These are phyloP conservation scores for Ladona fulva DNA, from an alignment of 1,140 invertebrate genomes.

Conservation along the genomic window DNA sequence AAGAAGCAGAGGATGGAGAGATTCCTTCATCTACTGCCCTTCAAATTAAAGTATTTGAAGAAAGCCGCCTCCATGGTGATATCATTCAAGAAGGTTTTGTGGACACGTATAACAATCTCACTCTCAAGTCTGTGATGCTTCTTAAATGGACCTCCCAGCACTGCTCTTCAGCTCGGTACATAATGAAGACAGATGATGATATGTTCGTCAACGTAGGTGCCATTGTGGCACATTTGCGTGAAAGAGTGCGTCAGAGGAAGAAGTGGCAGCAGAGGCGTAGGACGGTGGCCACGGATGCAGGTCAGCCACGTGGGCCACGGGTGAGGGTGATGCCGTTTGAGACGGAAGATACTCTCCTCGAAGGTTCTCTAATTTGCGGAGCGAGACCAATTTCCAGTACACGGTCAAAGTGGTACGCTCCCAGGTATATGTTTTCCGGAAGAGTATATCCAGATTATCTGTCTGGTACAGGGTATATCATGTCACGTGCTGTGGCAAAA, in stretches of 20 bases:
- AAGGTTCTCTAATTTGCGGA: conserved; percentile 64
- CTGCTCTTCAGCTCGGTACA: conserved; percentile 53
- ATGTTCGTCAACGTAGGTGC: conserved; percentile 69
- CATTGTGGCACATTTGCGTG: conserved; percentile 30
- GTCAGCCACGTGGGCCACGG: not conserved
- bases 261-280: not conserved
- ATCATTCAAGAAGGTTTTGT: conserved; percentile 84
- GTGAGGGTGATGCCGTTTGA: not conserved
- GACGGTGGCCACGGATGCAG: not conserved
- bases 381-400: conserved; percentile 59
- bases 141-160: conserved; percentile 66
- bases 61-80: conserved; percentile 58
- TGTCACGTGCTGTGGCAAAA: conserved; percentile 30
- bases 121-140: conserved; percentile 77
- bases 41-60: conserved; percentile 46
- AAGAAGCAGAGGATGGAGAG: not conserved
- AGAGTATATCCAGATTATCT: conserved; percentile 37
- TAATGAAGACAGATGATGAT: conserved; percentile 79
- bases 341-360: conserved; percentile 36
- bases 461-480: conserved; percentile 40
- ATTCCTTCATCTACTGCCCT: conserved; percentile 20
- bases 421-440: conserved; percentile 33
- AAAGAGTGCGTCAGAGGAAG: conserved; percentile 14
- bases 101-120: conserved; percentile 89
- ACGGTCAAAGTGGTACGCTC: conserved; percentile 60